Base-by-base conservation (phyloP, 1,140 invertebrate genomes). In the Caenorhabditis latens region DNA sequence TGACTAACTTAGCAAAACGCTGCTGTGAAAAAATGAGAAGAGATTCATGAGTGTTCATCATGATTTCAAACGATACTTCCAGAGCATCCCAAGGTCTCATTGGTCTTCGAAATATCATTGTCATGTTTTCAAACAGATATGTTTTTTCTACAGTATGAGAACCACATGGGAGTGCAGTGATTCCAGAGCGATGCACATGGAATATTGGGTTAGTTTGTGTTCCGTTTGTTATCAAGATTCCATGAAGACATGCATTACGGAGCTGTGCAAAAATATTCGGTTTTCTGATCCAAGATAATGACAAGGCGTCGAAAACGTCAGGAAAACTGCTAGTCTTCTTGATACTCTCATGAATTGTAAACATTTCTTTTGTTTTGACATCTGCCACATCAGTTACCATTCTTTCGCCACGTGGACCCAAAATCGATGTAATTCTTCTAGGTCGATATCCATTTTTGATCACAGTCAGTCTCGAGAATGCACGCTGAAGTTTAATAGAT, bases 41-140 rank as follows among this genome's bases (percentile, higher is more conserved):
- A 50, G 71, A 53, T 11, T 79, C 71, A 24, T 79, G 71, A 11
- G 43, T 79, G 46, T 53, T 50, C 43, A 79, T 48, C 43, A 79
- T 24, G 11, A 79, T 79, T 50, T 79, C 71, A 32, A 79, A 79
- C 5, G 71, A 79, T 0, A 79, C 71, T 79, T 79, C 71, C 24
- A 79, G n/a, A 3, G 71, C 71, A 50, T 79, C 71, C 71, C 71
- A 79, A 3, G 71, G 71, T 11, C 71, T 13, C 71, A 79, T 79
- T 24, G 71, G 71, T 50, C 71, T 79, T 13, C 71, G 46, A n/a
- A 79, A 79, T 11, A 79, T 79, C 71, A 79, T 79, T 24, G 71
- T 50, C 71, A 79, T 79, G 24, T 79, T 24, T 14, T 79, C 71
- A 24, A 79, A 79, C 8, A 79, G 19, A n/a, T 46, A 50, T 24